Percentiles rank a stretch among this genome's conserved stretches.
phyloP scores from a whole-genome alignment of 2,888 invertebrate species.

The Heliconius ethilla region DNA sequence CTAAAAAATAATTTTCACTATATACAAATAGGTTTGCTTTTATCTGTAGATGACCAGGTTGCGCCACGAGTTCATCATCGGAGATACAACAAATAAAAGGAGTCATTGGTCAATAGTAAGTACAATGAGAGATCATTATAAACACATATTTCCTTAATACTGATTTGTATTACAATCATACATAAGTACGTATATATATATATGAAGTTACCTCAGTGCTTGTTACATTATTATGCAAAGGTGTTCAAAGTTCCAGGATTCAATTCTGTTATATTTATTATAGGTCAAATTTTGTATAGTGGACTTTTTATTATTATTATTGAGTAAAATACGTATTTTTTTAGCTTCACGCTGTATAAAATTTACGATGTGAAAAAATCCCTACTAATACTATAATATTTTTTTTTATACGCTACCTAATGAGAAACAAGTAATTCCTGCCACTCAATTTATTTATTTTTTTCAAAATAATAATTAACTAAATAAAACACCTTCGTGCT shows the following conservation, averaged over 20 bases:
- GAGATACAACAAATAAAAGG: constrained; percentile 12
- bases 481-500: no score
- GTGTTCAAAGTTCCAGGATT: constrained; percentile 24
- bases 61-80: constrained; percentile 12
- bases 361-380: no score
- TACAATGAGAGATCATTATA: constrained; percentile 5
- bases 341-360: no score
- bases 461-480: no score
- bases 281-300: background rate
- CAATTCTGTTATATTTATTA: background rate
- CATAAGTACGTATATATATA: constrained; percentile 11
- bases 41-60: background rate
- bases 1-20: background rate
- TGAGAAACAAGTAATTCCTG: no score
- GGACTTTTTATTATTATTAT: no score
- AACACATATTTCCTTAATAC: constrained; percentile 12
- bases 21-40: background rate
- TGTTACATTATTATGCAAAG: constrained; percentile 34
- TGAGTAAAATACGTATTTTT: no score
- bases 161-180: constrained; percentile 19
- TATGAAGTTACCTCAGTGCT: constrained; percentile 9
- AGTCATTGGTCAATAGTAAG: background rate
- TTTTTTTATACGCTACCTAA: no score
- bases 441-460: no score
- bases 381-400: no score